These are phyloP conservation scores for Drosophila nr. medialis DNA, from an alignment of 2,888 invertebrate species.

Conservation along the genomic window DNA sequence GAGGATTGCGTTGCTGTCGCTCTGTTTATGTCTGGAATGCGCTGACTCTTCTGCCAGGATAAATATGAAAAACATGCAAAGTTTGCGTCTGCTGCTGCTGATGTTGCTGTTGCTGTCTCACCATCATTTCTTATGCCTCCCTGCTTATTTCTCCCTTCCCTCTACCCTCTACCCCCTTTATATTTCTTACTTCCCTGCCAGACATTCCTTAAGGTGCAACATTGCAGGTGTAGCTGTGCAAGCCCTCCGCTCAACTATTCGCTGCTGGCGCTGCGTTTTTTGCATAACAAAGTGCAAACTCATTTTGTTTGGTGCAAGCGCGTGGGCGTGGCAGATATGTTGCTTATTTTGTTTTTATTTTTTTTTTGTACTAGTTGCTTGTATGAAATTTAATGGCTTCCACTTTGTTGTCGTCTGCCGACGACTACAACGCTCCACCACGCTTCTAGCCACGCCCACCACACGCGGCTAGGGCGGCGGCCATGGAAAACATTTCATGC, in stretches of 20 bases:
- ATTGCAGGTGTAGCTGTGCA: slow-evolving; percentile 58
- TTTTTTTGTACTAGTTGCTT: slow-evolving; percentile 68
- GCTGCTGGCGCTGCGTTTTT: slow-evolving; percentile 52
- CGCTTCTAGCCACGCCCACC: slow-evolving; percentile 43
- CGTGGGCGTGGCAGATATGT: slow-evolving; percentile 76
- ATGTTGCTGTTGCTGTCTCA: slow-evolving; percentile 64
- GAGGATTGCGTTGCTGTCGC: slow-evolving; percentile 54
- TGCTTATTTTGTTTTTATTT: slow-evolving; percentile 28
- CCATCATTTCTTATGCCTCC: slow-evolving; percentile 65
- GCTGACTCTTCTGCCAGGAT: slow-evolving; percentile 65
- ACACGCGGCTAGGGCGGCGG: slow-evolving; percentile 31
- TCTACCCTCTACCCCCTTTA: background rate
- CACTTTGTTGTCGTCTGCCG: slow-evolving; percentile 75
- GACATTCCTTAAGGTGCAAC: slow-evolving; percentile 76
- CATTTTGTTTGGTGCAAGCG: slow-evolving; percentile 72
- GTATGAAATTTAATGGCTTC: slow-evolving; percentile 81
- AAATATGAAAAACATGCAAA: slow-evolving; percentile 84
- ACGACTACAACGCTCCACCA: slow-evolving; percentile 39
- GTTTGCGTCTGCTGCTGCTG: slow-evolving; percentile 66
- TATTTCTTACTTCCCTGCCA: slow-evolving; percentile 28
- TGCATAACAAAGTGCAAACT: slow-evolving; percentile 81
- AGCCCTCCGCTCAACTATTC: background rate
- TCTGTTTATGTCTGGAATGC: slow-evolving; percentile 69
- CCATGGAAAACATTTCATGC: slow-evolving; percentile 73
- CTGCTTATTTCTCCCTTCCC: slow-evolving; percentile 30